Conservation (phyloP, 2,888 invertebrate species). For the Nomada flava region DNA sequence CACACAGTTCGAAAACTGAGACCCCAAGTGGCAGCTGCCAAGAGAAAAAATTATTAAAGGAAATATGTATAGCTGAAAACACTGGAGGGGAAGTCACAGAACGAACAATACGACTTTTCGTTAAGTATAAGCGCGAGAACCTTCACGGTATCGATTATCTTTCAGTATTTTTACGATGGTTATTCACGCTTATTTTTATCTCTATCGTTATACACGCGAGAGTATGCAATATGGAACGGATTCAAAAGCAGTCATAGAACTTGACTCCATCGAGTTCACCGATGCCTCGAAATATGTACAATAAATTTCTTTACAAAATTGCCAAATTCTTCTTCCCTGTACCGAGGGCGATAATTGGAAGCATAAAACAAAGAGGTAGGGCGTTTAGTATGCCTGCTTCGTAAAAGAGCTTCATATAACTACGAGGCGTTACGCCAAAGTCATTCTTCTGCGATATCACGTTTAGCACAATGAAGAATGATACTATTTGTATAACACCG, state of each 20-base stretch:
- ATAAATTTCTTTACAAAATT: conserved; percentile 40
- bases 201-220: conserved; percentile 10
- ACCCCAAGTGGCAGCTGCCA: neutral
- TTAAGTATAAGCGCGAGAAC: conserved; percentile 22
- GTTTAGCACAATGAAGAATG: neutral
- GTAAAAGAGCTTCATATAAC: neutral
- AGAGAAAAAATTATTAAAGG: neutral
- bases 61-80: neutral
- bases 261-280: conserved; percentile 24
- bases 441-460: neutral
- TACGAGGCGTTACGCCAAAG: neutral
- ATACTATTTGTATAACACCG: conserved; percentile 16
- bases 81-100: conserved; percentile 16
- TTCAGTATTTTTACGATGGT: neutral
- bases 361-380: conserved; percentile 1
- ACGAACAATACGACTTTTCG: conserved; percentile 17
- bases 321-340: conserved; percentile 9
- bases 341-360: conserved; percentile 17
- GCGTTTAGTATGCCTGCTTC: neutral
- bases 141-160: neutral
- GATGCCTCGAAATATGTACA: conserved; percentile 11
- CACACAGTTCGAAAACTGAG: conserved; percentile 32
- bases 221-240: conserved; percentile 64
- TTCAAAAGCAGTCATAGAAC: conserved; percentile 56
- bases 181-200: conserved; percentile 13